Evolutionary conservation across 92 coral and sea anemone genomes (phyloP).

Genomic region (Bergia sp.): DNA sequence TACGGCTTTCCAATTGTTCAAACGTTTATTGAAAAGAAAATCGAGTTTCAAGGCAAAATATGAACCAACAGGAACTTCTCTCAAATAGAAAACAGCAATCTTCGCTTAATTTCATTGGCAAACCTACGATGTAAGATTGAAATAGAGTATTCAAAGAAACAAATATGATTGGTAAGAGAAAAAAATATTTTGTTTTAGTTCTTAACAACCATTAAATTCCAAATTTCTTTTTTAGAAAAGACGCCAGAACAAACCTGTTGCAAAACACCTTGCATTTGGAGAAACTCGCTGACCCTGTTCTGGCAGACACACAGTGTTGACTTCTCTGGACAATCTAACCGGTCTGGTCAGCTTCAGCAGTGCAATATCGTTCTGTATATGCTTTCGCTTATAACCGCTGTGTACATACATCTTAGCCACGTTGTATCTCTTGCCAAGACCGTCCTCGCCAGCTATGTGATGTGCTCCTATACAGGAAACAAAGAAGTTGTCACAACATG

Average conservation of each 20-base stretch:
- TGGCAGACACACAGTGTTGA: slow-evolving; percentile 24
- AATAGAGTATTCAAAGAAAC: too few relatives aligned
- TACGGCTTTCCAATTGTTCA: too few relatives aligned
- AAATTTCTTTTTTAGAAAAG: too few relatives aligned
- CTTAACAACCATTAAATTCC: too few relatives aligned
- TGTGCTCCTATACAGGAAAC: background rate
- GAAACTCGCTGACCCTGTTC: slow-evolving; percentile 26
- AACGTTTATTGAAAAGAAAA: too few relatives aligned
- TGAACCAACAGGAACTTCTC: too few relatives aligned
- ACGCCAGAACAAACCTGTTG: slow-evolving; percentile 13
- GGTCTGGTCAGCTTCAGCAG: slow-evolving; percentile 16
- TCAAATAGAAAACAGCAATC: too few relatives aligned
- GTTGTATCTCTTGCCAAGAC: slow-evolving; percentile 11
- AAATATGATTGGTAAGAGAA: too few relatives aligned
- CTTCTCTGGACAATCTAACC: slow-evolving; percentile 7
- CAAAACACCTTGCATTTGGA: slow-evolving; percentile 16
- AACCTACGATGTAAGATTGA: too few relatives aligned
- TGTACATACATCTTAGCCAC: slow-evolving; percentile 9
- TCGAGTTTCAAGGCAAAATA: too few relatives aligned
- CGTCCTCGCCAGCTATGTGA: slow-evolving; percentile 6
- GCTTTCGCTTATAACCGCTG: slow-evolving; percentile 8
- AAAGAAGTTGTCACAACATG: background rate
- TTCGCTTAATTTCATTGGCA: too few relatives aligned
- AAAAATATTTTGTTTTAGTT: too few relatives aligned
- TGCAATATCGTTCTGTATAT: slow-evolving; percentile 24